These are phyloP conservation scores for Parascotia fuliginaria DNA, from an alignment of 2,888 invertebrate species.

Conservation along the genomic window DNA sequence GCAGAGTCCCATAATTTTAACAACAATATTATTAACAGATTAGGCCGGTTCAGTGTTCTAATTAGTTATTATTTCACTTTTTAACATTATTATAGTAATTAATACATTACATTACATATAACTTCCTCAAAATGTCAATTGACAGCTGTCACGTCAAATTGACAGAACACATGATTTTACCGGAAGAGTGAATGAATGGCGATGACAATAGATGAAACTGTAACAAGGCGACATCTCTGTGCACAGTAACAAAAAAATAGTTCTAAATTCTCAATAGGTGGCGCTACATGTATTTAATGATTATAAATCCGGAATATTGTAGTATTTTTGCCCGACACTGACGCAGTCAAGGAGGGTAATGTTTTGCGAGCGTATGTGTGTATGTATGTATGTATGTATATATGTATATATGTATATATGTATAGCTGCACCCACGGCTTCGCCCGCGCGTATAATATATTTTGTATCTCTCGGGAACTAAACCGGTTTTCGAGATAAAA, in stretches of 20 bases:
- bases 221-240: constrained; percentile 37
- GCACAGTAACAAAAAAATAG: neutral
- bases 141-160: constrained; percentile 45
- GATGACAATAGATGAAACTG: constrained; percentile 6
- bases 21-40: constrained; percentile 20
- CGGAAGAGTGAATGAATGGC: constrained; percentile 46
- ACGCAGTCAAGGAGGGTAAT: too few relatives aligned
- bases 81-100: constrained; percentile 7
- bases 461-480: too few relatives aligned
- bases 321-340: too few relatives aligned
- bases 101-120: constrained; percentile 17
- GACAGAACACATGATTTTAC: constrained; percentile 18
- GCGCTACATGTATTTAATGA: constrained; percentile 7
- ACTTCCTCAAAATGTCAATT: constrained; percentile 24
- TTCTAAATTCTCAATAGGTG: constrained; percentile 18
- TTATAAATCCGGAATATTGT: too few relatives aligned
- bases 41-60: constrained; percentile 4
- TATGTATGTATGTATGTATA: too few relatives aligned
- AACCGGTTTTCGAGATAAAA: too few relatives aligned
- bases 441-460: too few relatives aligned
- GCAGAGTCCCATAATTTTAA: constrained; percentile 71
- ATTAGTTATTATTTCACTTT: constrained; percentile 11
- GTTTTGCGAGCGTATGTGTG: too few relatives aligned
- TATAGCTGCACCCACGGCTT: too few relatives aligned
- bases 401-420: too few relatives aligned